Evolutionary conservation across 2,113 vertebrate species (phyloP).

Genomic region (Phoxinus phoxinus): DNA sequence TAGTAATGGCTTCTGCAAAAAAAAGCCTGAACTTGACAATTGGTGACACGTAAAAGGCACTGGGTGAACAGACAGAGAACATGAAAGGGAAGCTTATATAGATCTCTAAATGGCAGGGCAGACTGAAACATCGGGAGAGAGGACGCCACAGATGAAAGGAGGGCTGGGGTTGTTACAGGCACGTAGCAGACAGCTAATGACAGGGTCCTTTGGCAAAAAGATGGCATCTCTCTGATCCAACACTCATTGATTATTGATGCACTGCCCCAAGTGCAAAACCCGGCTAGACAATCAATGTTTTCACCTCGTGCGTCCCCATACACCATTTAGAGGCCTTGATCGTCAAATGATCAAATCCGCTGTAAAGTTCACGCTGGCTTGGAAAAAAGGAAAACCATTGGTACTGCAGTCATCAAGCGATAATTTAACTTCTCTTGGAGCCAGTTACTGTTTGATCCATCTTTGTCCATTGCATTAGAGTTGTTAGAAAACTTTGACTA

Average conservation of each 20-base stretch:
- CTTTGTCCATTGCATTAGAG: conserved; percentile 31
- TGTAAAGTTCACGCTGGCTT: background rate
- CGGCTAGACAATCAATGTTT: conserved; percentile 63
- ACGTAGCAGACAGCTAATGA: conserved; percentile 69
- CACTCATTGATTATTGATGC: conserved; percentile 78
- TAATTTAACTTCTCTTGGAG: background rate
- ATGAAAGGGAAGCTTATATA: conserved; percentile 65
- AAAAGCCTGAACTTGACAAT: conserved; percentile 62
- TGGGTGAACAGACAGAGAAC: conserved; percentile 68
- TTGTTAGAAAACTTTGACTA: conserved; percentile 19
- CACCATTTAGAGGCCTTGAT: conserved; percentile 67
- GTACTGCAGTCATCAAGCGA: conserved; percentile 21
- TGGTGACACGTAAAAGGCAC: conserved; percentile 66
- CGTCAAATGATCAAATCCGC: conserved; percentile 61
- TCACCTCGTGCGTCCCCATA: conserved; percentile 46
- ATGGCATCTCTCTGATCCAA: conserved; percentile 60
- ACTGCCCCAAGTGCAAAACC: conserved; percentile 62
- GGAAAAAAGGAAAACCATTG: background rate
- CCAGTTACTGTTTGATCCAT: conserved; percentile 12
- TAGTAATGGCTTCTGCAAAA: conserved; percentile 35
- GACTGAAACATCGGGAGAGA: conserved; percentile 67
- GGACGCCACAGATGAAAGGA: conserved; percentile 72
- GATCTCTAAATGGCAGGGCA: conserved; percentile 55
- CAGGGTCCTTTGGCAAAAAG: conserved; percentile 64
- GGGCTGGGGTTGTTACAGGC: conserved; percentile 59